These are phyloP conservation scores for Caenorhabditis remanei DNA, from an alignment of 1,140 invertebrate species.

Conservation along the genomic window DNA sequence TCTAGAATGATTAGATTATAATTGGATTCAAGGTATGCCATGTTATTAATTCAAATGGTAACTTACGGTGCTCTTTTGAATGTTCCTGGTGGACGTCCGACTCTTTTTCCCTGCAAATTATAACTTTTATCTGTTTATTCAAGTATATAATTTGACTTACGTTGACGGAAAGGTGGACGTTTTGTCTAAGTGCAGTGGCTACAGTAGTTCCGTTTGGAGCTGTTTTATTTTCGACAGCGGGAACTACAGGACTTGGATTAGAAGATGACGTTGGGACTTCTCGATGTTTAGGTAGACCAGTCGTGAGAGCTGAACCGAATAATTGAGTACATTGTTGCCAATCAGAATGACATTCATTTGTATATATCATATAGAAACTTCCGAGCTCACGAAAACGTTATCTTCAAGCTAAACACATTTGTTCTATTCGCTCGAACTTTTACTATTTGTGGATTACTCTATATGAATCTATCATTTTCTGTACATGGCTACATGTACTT, in stretches of 20 bases:
- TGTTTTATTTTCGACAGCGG: slow-evolving; percentile 17
- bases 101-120: slow-evolving; percentile 47
- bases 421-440: not conserved
- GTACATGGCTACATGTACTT: not conserved
- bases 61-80: slow-evolving; percentile 48
- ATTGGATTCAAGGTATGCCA: not conserved
- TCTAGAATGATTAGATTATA: not conserved
- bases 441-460: not conserved
- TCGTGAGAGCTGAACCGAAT: not conserved
- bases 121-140: not conserved
- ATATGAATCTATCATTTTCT: not conserved
- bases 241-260: not conserved
- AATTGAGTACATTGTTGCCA: too few relatives aligned
- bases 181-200: slow-evolving; percentile 20
- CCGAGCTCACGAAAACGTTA: slow-evolving; percentile 1
- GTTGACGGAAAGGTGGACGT: slow-evolving; percentile 18
- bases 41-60: not conserved
- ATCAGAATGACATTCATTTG: too few relatives aligned
- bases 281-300: not conserved
- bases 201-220: slow-evolving; percentile 24
- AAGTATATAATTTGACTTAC: not conserved
- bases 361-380: not conserved
- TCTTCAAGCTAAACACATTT: not conserved
- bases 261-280: not conserved
- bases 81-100: slow-evolving; percentile 53